These are phyloP conservation scores for Tapera naevia DNA, from an alignment of 2,797 vertebrate genomes.

Conservation along the genomic window DNA sequence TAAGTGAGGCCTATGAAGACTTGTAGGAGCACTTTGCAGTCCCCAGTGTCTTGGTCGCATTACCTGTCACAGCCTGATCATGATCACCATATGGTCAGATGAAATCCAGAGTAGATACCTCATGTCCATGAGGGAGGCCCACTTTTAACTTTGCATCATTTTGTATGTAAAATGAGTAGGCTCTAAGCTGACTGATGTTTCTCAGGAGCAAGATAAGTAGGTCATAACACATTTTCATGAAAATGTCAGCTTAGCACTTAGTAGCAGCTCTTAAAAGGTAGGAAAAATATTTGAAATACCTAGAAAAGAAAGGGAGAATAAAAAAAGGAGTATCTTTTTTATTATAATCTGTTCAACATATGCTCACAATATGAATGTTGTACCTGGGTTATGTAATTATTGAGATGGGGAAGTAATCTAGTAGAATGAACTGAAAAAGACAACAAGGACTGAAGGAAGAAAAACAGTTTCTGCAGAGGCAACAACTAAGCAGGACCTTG, in stretches of 20 bases:
- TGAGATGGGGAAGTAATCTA: not conserved
- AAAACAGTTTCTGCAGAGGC: not conserved
- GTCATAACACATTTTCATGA: not conserved
- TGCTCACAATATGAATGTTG: not conserved
- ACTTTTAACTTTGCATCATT: not conserved
- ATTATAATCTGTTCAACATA: not conserved
- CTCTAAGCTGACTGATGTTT: not conserved
- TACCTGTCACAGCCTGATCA: not conserved
- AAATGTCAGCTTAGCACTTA: not conserved
- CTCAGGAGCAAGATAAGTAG: not conserved
- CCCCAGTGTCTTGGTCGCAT: not conserved
- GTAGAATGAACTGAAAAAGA: not conserved
- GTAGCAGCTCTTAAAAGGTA: not conserved
- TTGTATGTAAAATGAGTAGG: not conserved
- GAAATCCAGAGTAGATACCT: not conserved
- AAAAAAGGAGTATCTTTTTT: not conserved
- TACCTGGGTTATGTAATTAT: not conserved
- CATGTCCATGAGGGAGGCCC: not conserved
- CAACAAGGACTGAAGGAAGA: not conserved
- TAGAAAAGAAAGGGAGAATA: not conserved
- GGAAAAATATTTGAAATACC: not conserved
- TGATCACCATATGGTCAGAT: rapidly evolving
- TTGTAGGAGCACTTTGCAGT: not conserved
- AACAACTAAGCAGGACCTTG: not conserved
- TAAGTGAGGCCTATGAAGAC: not conserved